These are phyloP conservation scores for Enteromius afrohamiltoni DNA, from an alignment of 2,797 vertebrate genomes.

Conservation along the genomic window DNA sequence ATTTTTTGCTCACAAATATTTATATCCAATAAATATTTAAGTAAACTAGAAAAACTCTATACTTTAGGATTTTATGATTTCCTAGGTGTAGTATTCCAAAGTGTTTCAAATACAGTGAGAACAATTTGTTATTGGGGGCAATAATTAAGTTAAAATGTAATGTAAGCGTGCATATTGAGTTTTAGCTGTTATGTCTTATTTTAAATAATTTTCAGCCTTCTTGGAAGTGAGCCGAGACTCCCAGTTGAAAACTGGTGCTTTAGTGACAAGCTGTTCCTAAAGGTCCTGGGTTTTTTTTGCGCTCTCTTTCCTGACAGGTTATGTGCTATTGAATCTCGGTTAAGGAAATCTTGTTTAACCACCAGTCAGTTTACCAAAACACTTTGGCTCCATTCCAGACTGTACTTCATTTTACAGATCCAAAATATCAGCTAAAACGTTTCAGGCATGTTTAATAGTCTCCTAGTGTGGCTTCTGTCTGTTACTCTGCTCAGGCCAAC, in stretches of 20 bases:
- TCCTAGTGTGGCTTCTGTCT: conserved; percentile 41
- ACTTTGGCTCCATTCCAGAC: neutral
- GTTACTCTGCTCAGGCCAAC: conserved; percentile 59
- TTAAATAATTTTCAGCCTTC: neutral
- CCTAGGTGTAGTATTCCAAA: neutral
- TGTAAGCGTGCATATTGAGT: neutral
- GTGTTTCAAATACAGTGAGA: neutral
- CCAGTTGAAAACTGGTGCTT: neutral
- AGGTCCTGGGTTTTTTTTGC: neutral
- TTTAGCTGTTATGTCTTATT: neutral
- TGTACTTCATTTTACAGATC: neutral
- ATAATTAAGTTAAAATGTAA: neutral
- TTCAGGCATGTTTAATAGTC: conserved; percentile 30
- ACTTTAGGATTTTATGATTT: neutral
- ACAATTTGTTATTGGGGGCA: neutral
- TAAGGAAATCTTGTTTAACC: neutral
- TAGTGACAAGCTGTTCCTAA: neutral
- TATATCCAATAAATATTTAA: neutral
- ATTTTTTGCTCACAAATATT: neutral
- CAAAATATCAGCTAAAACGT: conserved; percentile 20
- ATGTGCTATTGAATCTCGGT: neutral
- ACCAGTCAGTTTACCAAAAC: neutral
- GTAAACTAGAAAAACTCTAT: neutral
- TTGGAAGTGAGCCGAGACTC: neutral
- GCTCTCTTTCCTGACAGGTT: neutral